Conservation (phyloP, 2,797 vertebrate species). For the Hapalemur alaotrensis region DNA sequence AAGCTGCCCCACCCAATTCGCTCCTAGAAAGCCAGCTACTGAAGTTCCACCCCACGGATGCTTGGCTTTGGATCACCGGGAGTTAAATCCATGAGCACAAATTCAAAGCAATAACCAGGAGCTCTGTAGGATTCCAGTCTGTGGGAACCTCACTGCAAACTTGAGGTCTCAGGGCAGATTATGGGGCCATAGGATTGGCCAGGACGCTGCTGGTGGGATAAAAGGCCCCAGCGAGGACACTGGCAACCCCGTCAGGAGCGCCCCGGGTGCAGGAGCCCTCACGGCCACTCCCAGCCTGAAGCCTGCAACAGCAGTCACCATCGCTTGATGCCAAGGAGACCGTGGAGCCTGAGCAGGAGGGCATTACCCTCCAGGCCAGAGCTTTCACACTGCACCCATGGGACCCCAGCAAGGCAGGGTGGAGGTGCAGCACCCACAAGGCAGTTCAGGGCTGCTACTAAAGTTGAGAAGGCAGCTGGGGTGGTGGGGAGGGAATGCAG, state of each 20-base stretch:
- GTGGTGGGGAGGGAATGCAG: accelerated
- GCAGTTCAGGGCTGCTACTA: neutral
- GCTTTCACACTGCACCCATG: neutral
- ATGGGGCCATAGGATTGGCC: neutral
- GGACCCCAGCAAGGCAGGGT: neutral
- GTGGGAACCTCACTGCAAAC: neutral
- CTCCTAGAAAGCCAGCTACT: neutral
- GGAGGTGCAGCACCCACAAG: neutral
- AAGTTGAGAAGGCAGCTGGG: neutral
- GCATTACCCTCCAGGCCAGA: neutral
- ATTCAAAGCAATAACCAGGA: neutral
- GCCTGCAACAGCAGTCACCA: neutral
- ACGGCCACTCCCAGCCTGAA: neutral
- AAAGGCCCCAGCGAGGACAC: neutral
- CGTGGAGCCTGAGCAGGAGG: neutral
- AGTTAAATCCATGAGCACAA: neutral
- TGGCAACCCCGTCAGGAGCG: neutral
- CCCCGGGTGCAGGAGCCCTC: neutral
- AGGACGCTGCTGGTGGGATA: neutral
- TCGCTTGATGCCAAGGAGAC: neutral
- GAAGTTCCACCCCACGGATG: neutral
- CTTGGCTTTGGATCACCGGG: neutral
- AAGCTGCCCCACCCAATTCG: neutral
- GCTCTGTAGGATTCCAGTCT: too few species aligned
- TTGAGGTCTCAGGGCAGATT: neutral